Base-by-base conservation (phyloP, 2,888 invertebrate genomes). In the Apamea epomidion region DNA sequence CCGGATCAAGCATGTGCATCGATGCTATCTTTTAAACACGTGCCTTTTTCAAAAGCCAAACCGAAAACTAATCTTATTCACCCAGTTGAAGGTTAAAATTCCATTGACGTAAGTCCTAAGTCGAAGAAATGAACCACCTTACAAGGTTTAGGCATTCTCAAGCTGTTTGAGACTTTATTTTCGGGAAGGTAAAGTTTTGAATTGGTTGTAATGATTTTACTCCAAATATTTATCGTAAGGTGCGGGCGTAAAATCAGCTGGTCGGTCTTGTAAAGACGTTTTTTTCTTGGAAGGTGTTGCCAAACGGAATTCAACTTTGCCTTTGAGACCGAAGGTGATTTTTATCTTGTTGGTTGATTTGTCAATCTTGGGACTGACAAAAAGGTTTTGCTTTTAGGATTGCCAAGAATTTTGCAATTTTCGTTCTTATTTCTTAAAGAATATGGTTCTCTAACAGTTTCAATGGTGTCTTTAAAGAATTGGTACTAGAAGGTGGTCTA, bases 1-100 rank as follows among this genome's bases (percentile, higher is more conserved):
- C 94, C 95, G 94, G 95, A 96, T 96, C 96, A 95, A 95, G 92
- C 96, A 96, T 96, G 95, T 96, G 96, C 91, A 93, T 89, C 79
- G 95, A 96, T 95, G 90, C 86, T 93, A 95, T 95, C 95, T 93
- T 91, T 82, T 80, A 58, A 92, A 94, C 95, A 96, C 95, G 95
- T 95, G 95, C 93, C 91, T 93, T 83, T 68, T 7, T 29, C 1
- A 4, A 32, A 48, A 29, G 7, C 0, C 77, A 83, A 72, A 45
- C 51, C 12, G 0, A 89, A 88, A 89, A 78, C 71, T 80, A 29
- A 89, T 87, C 86, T 85, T 92, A 91, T 70, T 0, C 0, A 3
- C 0, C 3, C 2, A 0, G 0, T 0, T 10, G 0, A 74, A 78
- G 51, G 45, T 68, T n/a, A 8, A 75, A 78, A 69, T 54, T 87